Percentiles rank a stretch among this genome's conserved stretches.
These are phyloP conservation scores for Lissonota sp. DNA, from an alignment of 2,888 invertebrate species.

Conservation along the genomic window DNA sequence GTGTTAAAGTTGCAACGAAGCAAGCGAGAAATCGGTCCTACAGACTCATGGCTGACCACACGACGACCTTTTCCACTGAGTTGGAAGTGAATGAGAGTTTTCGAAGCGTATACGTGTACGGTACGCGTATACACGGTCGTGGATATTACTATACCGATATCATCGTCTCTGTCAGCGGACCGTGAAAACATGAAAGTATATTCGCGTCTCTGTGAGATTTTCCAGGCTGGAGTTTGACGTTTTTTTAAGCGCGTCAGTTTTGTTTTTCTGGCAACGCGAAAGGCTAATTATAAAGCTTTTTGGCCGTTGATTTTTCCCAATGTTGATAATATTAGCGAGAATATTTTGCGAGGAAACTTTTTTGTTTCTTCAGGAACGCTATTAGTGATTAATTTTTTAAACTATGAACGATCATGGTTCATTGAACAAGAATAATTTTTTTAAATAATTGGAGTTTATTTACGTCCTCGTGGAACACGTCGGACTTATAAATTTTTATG, in stretches of 20 bases:
- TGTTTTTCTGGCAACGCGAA: not conserved
- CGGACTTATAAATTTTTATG: not conserved
- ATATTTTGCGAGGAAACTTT: no score
- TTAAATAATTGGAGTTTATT: no score
- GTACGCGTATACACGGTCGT: slow-evolving; percentile 6
- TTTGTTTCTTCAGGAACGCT: no score
- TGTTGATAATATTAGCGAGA: no score
- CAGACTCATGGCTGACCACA: slow-evolving; percentile 35
- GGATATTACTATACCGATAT: slow-evolving; percentile 45
- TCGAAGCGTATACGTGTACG: slow-evolving; percentile 11
- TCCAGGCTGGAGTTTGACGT: not conserved
- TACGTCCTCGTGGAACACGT: no score
- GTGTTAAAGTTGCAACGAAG: slow-evolving; percentile 9
- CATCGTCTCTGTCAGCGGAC: slow-evolving; percentile 31
- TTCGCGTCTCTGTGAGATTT: not conserved
- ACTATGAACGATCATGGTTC: no score
- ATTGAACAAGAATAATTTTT: no score
- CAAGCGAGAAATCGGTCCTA: not conserved
- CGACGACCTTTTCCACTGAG: slow-evolving; percentile 60
- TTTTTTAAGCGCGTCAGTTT: slow-evolving; percentile 5
- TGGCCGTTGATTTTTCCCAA: not conserved
- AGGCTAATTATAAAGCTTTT: not conserved
- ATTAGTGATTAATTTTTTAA: no score
- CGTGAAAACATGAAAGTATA: slow-evolving; percentile 58
- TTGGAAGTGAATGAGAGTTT: slow-evolving; percentile 35